Evolutionary conservation across 2,113 vertebrate genomes (phyloP).

Genomic region (Tapirus terrestris): DNA sequence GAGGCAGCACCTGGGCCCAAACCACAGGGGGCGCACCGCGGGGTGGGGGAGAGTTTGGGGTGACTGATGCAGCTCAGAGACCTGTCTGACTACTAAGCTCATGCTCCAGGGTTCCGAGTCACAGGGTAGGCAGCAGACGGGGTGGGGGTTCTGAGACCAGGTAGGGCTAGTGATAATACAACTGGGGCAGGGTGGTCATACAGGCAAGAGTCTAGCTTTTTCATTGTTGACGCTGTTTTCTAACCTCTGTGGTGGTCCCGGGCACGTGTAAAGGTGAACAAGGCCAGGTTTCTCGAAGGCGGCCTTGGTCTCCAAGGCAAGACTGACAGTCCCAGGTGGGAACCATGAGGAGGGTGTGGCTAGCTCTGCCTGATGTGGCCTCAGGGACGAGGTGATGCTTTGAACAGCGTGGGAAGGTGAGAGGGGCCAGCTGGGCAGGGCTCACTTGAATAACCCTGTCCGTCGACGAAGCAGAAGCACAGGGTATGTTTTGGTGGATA

Average conservation of each 20-base stretch:
- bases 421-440: not conserved
- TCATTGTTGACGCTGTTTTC: accelerated
- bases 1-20: not conserved
- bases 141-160: not conserved
- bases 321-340: accelerated
- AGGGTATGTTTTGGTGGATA: not conserved
- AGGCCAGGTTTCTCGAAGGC: accelerated
- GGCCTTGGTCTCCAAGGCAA: not conserved
- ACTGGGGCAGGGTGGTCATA: accelerated
- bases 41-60: no score
- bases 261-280: accelerated
- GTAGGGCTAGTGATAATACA: no score
- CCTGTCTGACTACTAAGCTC: not conserved
- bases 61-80: no score
- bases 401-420: not conserved
- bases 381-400: accelerated
- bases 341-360: not conserved
- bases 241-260: not conserved
- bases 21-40: accelerated
- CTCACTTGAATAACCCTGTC: no score
- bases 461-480: accelerated
- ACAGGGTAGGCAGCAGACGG: not conserved
- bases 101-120: accelerated
- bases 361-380: not conserved
- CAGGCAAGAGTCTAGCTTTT: not conserved